Evolutionary conservation across 2,797 vertebrate species (phyloP).

Genomic region (Chaunax sp.): DNA sequence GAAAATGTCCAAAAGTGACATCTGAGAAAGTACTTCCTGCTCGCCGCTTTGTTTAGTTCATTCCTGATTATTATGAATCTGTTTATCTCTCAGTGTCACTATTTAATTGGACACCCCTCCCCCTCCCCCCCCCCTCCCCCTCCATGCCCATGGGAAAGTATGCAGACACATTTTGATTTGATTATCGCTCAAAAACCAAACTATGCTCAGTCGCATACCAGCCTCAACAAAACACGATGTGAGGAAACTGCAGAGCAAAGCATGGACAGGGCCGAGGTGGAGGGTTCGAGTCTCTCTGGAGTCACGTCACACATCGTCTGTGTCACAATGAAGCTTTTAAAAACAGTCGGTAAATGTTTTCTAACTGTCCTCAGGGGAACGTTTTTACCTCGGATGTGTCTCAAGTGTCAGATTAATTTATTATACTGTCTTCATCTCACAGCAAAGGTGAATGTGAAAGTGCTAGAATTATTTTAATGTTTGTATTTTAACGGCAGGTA

Average conservation of each 20-base stretch:
- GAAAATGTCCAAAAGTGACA: slow-evolving; percentile 63
- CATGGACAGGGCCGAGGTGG: neutral
- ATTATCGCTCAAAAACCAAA: slow-evolving; percentile 69
- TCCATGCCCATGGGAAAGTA: slow-evolving; percentile 74
- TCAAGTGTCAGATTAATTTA: too few relatives aligned
- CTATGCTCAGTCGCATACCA: slow-evolving; percentile 62
- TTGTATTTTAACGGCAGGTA: too few relatives aligned
- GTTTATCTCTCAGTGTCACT: slow-evolving; percentile 62
- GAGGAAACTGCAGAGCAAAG: slow-evolving; percentile 18
- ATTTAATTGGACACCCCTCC: slow-evolving; percentile 62
- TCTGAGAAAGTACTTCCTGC: slow-evolving; percentile 25
- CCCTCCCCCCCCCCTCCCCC: slow-evolving; percentile 15
- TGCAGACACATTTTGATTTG: slow-evolving; percentile 77
- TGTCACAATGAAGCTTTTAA: too few relatives aligned
- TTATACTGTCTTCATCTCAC: too few relatives aligned
- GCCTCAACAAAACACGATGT: slow-evolving; percentile 24
- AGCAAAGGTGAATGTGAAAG: too few relatives aligned
- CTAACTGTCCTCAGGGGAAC: too few relatives aligned
- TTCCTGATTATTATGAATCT: slow-evolving; percentile 53
- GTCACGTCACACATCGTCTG: neutral
- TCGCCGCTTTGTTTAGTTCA: slow-evolving; percentile 35
- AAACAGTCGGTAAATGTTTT: too few relatives aligned
- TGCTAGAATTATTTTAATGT: too few relatives aligned
- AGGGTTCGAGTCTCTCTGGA: slow-evolving; percentile 17
- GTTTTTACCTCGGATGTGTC: neutral